These are phyloP conservation scores for Plebejus argus DNA, from an alignment of 2,888 invertebrate species.

Conservation along the genomic window DNA sequence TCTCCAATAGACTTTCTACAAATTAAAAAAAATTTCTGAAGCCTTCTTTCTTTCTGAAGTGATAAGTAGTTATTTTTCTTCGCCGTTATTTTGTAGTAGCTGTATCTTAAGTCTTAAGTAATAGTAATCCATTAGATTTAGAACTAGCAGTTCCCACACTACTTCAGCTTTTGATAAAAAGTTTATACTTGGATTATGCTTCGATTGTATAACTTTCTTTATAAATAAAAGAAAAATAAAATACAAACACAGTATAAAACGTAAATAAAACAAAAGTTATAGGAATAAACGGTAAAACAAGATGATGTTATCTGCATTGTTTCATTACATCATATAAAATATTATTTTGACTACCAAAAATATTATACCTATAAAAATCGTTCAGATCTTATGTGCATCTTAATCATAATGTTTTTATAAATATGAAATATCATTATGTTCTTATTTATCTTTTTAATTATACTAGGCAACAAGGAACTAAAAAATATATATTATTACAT, in stretches of 20 bases:
- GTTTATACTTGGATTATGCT: not conserved
- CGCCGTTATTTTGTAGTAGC: not conserved
- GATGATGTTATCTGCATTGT: not conserved
- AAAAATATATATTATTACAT: not conserved
- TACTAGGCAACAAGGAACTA: not conserved
- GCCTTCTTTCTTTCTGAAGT: too few relatives aligned
- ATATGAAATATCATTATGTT: too few relatives aligned
- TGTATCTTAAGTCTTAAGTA: not conserved
- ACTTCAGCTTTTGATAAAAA: not conserved
- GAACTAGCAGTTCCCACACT: not conserved
- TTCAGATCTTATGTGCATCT: not conserved
- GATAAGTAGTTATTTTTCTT: not conserved
- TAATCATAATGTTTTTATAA: too few relatives aligned
- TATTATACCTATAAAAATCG: not conserved
- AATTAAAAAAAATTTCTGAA: not conserved
- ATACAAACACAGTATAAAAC: not conserved
- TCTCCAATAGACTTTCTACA: not conserved
- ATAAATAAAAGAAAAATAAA: not conserved
- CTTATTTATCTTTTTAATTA: not conserved
- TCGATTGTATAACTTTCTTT: not conserved
- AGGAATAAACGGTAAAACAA: not conserved
- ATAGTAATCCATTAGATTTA: not conserved
- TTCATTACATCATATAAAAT: not conserved
- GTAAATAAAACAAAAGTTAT: not conserved
- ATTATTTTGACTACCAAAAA: not conserved